Base-by-base conservation (phyloP, 2,113 vertebrate species). In the Gopherus flavomarginatus region DNA sequence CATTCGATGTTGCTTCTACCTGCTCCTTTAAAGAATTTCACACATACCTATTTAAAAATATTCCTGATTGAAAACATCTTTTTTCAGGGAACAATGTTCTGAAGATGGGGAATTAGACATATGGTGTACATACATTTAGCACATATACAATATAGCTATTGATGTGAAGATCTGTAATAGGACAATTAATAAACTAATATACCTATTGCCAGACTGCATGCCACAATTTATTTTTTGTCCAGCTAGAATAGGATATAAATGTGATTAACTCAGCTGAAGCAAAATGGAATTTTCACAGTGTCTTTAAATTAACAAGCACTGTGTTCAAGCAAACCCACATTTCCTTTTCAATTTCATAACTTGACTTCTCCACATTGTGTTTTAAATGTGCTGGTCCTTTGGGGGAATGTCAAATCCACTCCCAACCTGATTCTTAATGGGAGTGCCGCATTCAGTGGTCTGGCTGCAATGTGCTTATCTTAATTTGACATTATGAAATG, bases 391-490 rank as follows among this genome's bases (percentile, higher is more conserved):
- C 83, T 81, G n/a, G 49, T 90, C 69, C 85, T 85, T 31, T 52
- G 69, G 90, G 83, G 95, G 87, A 47, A 65, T 85, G 79, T 83
- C 92, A 83, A 93, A 96, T 75, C 83, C 26, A 49, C 77, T 92
- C 81, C 79, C 84, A 93, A 85, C 21, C 78, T 59, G 16, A 31
- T 93, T 47, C 84, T 93, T 50, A 81, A 78, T 82, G 69, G 54
- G 93, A 89, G 24, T 3, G 4, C 81, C 87, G 85, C 11, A 3
- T 59, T 94, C 85, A 84, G 2, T 1, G 5, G 87, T 54, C 85
- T 86, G 90, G 83, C 84, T 72, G 75, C 83, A 90, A 88, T 17
- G 77, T 94, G 83, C 81, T 95, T 89, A 90, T 85, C 85, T 92
- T 92, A 62, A 75, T 89, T 86, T 86, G 87, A 92, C 93, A 82